phyloP scores from a whole-genome alignment of 2,888 invertebrate genomes.

The Phorcus lineatus region DNA sequence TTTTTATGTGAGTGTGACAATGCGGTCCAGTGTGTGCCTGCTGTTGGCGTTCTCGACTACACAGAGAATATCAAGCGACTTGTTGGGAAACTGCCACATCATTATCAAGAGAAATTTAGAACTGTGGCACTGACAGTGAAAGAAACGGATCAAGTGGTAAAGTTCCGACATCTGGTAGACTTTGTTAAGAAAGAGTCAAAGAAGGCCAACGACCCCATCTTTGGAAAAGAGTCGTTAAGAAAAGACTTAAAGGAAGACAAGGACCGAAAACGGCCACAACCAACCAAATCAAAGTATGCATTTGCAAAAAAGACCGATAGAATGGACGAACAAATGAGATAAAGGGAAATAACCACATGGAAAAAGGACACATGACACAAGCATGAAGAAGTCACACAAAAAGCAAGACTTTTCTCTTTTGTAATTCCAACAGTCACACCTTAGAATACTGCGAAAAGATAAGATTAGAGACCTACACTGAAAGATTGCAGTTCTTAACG shows the following conservation, averaged over 20 bases:
- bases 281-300: neutral
- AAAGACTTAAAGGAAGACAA: neutral
- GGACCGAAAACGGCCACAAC: neutral
- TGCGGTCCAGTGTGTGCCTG: neutral
- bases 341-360: no score
- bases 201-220: conserved; percentile 30
- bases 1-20: neutral
- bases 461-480: neutral
- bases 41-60: neutral
- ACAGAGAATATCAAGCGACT: neutral
- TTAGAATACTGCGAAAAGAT: no score
- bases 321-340: no score
- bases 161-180: conserved; percentile 11
- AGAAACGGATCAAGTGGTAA: neutral
- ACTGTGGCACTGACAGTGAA: neutral
- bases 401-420: no score
- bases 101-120: neutral
- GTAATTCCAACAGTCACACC: no score
- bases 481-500: neutral
- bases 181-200: conserved; percentile 25
- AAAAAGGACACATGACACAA: no score
- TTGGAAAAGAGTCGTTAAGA: conserved; percentile 24
- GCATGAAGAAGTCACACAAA: no score
- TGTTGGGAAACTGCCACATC: neutral
- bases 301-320: neutral